A percentile compares a stretch with the other conserved stretches of the same genome.
Conservation (phyloP, 2,888 invertebrate genomes). For the Drosophila tripunctata region DNA sequence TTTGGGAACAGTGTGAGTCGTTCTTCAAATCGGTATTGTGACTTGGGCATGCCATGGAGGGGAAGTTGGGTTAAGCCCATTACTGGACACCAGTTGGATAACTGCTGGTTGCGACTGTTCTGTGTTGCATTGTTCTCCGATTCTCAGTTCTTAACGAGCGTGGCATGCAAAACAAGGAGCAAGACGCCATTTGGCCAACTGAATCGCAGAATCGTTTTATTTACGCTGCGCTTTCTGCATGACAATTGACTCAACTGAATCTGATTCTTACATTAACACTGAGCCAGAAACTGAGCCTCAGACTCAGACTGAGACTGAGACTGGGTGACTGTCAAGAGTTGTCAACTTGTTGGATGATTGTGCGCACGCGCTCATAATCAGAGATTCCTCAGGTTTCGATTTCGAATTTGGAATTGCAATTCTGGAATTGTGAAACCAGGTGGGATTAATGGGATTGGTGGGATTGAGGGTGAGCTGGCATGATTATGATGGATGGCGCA, state of each 20-base stretch:
- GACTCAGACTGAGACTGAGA: conserved; percentile 8
- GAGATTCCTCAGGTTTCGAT: conserved; percentile 51
- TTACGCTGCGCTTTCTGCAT: conserved; percentile 70
- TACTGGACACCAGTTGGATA: conserved; percentile 74
- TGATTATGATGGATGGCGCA: conserved; percentile 73
- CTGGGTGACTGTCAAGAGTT: conserved; percentile 22
- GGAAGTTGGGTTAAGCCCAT: conserved; percentile 71
- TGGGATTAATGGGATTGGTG: conserved; percentile 3
- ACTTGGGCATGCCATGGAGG: conserved; percentile 32
- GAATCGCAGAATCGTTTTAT: conserved; percentile 74
- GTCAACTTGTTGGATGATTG: conserved; percentile 55
- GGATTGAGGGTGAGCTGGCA: conserved; percentile 44
- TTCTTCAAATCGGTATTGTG: conserved; percentile 12
- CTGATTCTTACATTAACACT: conserved; percentile 2
- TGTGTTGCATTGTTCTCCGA: conserved; percentile 65
- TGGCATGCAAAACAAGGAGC: conserved; percentile 75
- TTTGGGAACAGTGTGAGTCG: conserved; percentile 4
- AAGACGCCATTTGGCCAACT: conserved; percentile 74
- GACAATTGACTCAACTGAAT: conserved; percentile 52
- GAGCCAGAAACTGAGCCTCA: conserved; percentile 4
- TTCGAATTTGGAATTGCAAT: background rate
- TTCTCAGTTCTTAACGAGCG: conserved; percentile 67
- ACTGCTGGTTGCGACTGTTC: conserved; percentile 27
- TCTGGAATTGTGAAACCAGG: conserved; percentile 14
- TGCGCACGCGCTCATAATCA: conserved; percentile 77